These are phyloP conservation scores for Theonella swinhoei DNA, from an alignment of 37 sponge, comb jelly and placozoan genomes.

Conservation along the genomic window DNA sequence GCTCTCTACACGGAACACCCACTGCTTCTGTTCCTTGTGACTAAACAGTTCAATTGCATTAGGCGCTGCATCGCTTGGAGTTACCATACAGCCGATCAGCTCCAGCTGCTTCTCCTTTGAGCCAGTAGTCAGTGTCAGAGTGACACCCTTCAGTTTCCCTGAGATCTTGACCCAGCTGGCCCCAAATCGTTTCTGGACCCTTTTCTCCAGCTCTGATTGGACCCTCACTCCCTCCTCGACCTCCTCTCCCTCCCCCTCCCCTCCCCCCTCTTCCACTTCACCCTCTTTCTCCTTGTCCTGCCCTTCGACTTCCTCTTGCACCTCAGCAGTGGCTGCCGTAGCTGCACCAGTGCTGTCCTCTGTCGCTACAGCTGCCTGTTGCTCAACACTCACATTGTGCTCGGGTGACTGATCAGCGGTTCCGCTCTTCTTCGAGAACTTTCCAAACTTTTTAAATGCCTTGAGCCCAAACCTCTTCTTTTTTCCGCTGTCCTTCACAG, in stretches of 20 bases:
- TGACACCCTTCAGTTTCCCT: slow-evolving; percentile 9
- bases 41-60: slow-evolving; percentile 15
- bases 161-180: slow-evolving; percentile 1
- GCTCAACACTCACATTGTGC: neutral
- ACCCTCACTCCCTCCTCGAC: slow-evolving; percentile 26
- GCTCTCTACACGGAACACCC: slow-evolving; percentile 22
- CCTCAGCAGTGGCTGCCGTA: neutral
- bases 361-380: neutral
- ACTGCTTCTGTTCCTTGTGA: slow-evolving; percentile 26
- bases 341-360: neutral
- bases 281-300: neutral
- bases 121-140: neutral
- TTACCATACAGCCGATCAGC: slow-evolving; percentile 17
- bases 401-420: slow-evolving; percentile 5
- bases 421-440: neutral
- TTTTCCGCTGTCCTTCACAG: slow-evolving; percentile 3
- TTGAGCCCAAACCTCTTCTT: neutral
- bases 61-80: neutral
- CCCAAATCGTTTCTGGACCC: neutral
- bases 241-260: neutral
- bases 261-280: neutral
- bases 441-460: neutral
- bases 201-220: neutral
- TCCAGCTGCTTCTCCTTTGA: slow-evolving; percentile 9
- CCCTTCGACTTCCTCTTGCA: neutral